These are phyloP conservation scores for Alcis repandata DNA, from an alignment of 2,888 invertebrate species.

Conservation along the genomic window DNA sequence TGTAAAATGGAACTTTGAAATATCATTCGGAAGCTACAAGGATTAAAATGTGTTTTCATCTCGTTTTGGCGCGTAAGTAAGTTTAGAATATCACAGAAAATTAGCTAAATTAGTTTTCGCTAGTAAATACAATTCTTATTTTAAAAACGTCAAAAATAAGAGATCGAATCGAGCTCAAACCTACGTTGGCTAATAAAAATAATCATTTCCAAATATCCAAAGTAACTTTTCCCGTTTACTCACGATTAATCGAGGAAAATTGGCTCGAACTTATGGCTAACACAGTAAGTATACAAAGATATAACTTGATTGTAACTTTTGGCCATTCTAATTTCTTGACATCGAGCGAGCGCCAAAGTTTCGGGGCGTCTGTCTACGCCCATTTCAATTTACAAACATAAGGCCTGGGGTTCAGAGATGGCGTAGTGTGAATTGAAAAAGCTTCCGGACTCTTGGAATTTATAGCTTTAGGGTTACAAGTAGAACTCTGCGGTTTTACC, in stretches of 20 bases:
- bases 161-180: neutral
- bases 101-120: too few species aligned
- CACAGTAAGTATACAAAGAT: slow-evolving; percentile 21
- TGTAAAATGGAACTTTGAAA: neutral
- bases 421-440: slow-evolving; percentile 16
- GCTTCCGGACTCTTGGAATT: slow-evolving; percentile 4
- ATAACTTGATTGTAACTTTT: slow-evolving; percentile 33
- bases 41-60: neutral
- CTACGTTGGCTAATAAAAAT: neutral
- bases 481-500: neutral
- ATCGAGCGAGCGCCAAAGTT: slow-evolving; percentile 22
- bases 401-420: slow-evolving; percentile 14
- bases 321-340: slow-evolving; percentile 34
- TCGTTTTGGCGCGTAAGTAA: neutral
- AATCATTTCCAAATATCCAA: slow-evolving; percentile 4
- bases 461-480: neutral
- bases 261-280: slow-evolving; percentile 22
- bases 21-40: neutral
- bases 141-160: too few species aligned
- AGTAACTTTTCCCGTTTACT: neutral
- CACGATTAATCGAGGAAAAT: slow-evolving; percentile 21
- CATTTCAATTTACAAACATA: slow-evolving; percentile 32
- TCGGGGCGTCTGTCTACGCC: slow-evolving; percentile 27
- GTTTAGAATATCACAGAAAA: too few species aligned
- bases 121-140: too few species aligned